These are phyloP conservation scores for Hedya salicella DNA, from an alignment of 2,888 invertebrate species.

Conservation along the genomic window DNA sequence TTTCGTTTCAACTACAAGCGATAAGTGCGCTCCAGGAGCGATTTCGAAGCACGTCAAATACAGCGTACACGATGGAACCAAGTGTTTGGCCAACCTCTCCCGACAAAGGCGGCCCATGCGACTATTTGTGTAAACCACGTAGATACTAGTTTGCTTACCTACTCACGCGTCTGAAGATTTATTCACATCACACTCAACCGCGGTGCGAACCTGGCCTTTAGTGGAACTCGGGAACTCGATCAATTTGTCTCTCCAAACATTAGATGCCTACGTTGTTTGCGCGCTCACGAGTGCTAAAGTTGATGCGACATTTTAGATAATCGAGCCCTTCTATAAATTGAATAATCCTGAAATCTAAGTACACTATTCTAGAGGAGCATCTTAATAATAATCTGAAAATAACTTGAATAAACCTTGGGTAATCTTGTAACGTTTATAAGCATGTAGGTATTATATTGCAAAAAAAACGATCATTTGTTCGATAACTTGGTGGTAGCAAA, in stretches of 20 bases:
- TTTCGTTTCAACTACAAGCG: constrained; percentile 50
- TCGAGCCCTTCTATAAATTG: constrained; percentile 21
- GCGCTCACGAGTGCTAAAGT: constrained; percentile 36
- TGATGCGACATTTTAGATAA: constrained; percentile 27
- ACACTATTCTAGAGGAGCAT: background rate
- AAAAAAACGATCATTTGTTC: no score
- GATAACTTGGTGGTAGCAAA: no score
- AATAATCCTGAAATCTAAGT: constrained; percentile 11
- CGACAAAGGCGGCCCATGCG: constrained; percentile 60
- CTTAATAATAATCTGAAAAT: background rate
- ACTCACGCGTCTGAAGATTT: constrained; percentile 62
- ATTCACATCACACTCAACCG: constrained; percentile 49
- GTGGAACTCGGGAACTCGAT: constrained; percentile 38
- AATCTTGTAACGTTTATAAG: background rate
- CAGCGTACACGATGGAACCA: constrained; percentile 60
- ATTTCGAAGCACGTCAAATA: constrained; percentile 69
- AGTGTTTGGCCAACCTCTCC: constrained; percentile 70
- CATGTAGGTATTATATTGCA: no score
- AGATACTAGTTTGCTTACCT: constrained; percentile 58
- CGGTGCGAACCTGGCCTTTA: constrained; percentile 41
- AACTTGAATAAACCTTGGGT: background rate
- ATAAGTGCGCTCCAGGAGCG: constrained; percentile 64
- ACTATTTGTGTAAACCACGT: constrained; percentile 61
- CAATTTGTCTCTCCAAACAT: constrained; percentile 43
- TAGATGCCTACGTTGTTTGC: constrained; percentile 37